These are phyloP conservation scores for Drosophila sordidapex DNA, from an alignment of 2,888 invertebrate species.

Conservation along the genomic window DNA sequence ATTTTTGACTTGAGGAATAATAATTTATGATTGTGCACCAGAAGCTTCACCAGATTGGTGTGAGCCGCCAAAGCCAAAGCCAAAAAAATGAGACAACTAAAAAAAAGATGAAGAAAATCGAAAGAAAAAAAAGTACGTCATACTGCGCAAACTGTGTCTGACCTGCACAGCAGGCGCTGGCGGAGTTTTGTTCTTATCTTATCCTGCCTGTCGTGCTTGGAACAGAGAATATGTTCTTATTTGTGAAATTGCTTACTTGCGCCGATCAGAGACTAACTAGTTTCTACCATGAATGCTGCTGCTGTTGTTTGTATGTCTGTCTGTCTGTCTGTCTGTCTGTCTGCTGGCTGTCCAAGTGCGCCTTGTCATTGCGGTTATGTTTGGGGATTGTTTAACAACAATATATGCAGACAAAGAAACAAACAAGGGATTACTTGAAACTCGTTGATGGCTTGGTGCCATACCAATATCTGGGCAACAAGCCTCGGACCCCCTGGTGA, in stretches of 20 bases:
- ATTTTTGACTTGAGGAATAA: conserved; percentile 14
- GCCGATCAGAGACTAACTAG: conserved; percentile 66
- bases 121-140: conserved; percentile 43
- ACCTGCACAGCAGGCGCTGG: conserved; percentile 75
- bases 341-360: conserved; percentile 34
- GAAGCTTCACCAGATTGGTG: conserved; percentile 52
- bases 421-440: conserved; percentile 64
- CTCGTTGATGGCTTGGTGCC: conserved; percentile 56
- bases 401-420: conserved; percentile 62
- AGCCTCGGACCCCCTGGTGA: conserved; percentile 47
- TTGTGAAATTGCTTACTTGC: conserved; percentile 77
- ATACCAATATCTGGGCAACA: conserved; percentile 36
- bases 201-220: conserved; percentile 56
- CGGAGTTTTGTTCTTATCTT: conserved; percentile 67
- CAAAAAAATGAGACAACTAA: neutral
- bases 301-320: conserved; percentile 25
- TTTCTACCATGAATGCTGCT: conserved; percentile 58
- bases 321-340: conserved; percentile 10
- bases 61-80: conserved; percentile 40
- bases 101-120: neutral
- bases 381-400: conserved; percentile 68
- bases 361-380: conserved; percentile 64
- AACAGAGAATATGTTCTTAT: conserved; percentile 67
- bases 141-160: conserved; percentile 56
- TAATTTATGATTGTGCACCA: conserved; percentile 49